Evolutionary conservation across 2,888 invertebrate species (phyloP), one percentile per base, ranked within the genome.

Genomic region (Buathra laborator): DNA sequence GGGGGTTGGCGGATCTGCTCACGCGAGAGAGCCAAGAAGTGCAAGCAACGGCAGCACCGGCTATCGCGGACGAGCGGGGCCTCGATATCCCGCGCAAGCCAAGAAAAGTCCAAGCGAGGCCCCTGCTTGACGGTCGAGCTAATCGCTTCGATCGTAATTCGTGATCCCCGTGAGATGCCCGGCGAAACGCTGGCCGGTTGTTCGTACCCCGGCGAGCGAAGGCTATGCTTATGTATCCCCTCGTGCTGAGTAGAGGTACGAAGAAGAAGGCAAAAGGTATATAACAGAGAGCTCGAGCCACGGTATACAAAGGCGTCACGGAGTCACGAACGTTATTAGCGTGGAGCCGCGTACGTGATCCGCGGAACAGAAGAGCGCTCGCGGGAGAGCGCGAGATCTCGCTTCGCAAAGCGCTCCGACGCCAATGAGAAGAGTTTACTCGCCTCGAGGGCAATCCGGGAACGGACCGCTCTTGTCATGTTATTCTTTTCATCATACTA

Each of bases 251-350:
- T 68, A 68, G 51, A 81, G 32, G 51, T n/a, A 75, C 4, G 70
- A 78, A 78, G 68, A 70, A 78, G 64, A 71, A 51, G 78, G 53
- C 44, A 29, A 71, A 80, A 74, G 80, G 80, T 67, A 81, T 24
- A 81, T 16, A 12, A 67, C 44, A 56, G 29, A 16, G 53, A 67
- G 68, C 37, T 62, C 37, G 46, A 43, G 75, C 44, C 67, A 10
- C 24, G 67, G 67, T 67, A 46, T 72, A 81, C 81, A 85, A 84
- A 80, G 77, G 77, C 86, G 77, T 87, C 87, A 81, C 86, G 86
- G 84, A 89, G 87, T 89, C 89, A 89, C 89, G 89, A 88, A 86
- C 81, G 81, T 84, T 87, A 89, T 89, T 89, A 87, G 83, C 87
- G 79, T 37, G 86, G 67, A 56, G 86, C 70, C 81, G 77, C 68